phyloP scores from a whole-genome alignment of 2,797 vertebrate species.

The Anguilla anguilla region DNA sequence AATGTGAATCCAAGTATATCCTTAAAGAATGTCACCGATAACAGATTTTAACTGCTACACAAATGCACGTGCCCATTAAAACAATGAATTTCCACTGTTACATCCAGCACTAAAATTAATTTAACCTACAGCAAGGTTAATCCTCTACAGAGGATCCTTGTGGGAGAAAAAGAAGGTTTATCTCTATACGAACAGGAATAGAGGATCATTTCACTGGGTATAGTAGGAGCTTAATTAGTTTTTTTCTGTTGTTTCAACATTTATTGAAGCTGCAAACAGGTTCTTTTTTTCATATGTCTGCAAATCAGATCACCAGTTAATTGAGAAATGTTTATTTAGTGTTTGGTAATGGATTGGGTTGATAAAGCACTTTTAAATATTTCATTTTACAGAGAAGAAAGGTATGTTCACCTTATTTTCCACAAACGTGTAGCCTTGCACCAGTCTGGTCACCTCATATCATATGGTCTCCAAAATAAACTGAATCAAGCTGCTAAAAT shows the following conservation, averaged over 20 bases:
- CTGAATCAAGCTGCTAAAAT: neutral
- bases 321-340: neutral
- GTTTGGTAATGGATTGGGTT: neutral
- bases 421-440: neutral
- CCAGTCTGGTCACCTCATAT: neutral
- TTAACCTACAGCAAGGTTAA: conserved; percentile 17
- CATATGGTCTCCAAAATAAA: neutral
- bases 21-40: neutral
- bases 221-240: conserved; percentile 3
- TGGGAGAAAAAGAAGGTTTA: conserved; percentile 16
- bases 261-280: neutral
- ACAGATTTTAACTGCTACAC: neutral
- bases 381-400: neutral
- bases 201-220: neutral
- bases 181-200: neutral
- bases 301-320: neutral
- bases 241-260: neutral
- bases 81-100: neutral
- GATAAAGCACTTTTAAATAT: neutral
- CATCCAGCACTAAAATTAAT: conserved; percentile 5
- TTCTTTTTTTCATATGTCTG: neutral
- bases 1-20: conserved; percentile 4
- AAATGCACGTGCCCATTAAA: neutral
- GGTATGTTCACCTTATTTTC: neutral
- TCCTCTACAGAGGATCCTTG: conserved; percentile 3